Evolutionary conservation across 1,140 invertebrate species (phyloP), one percentile per base, ranked within the genome.

Genomic region (Drosophila sucinea): DNA sequence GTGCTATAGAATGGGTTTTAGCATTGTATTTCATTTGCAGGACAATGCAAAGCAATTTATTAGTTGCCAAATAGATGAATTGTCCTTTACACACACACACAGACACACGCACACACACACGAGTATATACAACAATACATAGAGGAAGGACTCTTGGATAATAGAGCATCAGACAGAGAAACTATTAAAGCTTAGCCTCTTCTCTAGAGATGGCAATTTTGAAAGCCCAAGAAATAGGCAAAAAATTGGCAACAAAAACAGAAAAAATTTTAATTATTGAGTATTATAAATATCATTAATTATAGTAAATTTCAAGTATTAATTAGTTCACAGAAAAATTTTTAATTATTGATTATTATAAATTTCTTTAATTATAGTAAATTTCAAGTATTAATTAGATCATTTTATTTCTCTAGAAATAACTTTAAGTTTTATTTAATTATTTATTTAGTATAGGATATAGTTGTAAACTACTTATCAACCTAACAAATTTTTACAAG

Each of bases 1-100:
- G 17, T 47, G 44, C 11, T 10, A 27, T 51, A 27, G 44, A 51
- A 51, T 51, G 44, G 4, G 44, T 25, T 47, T 47, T 47, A 23
- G 44, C 17, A 17, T 30, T 35, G 44, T 55, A 47, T 75, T 75
- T 75, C 71, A 75, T 75, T 75, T 75, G 65, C 73, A 69, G 73
- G 73, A 78, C 60, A 73, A 77, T 75, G 64, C 67, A 78, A 60
- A 85, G 67, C 76, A 82, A 79, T 83, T 78, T 77, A 81, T 78
- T 78, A 84, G 81, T 78, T 81, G 62, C 57, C 77, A 74, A 80
- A 80, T 87, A 79, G 66, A 86, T 82, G 73, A 82, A 79, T 82
- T 82, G 73, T 63, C 47, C 57, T 63, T 38, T 54, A 51, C 10
- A 74, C 58, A 56, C 27, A 65, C 32, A 17, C 6, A 73, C 40